Percentiles rank a stretch among this genome's conserved stretches.
phyloP scores from a whole-genome alignment of 2,113 vertebrate species.

The Alexandromys fortis region DNA sequence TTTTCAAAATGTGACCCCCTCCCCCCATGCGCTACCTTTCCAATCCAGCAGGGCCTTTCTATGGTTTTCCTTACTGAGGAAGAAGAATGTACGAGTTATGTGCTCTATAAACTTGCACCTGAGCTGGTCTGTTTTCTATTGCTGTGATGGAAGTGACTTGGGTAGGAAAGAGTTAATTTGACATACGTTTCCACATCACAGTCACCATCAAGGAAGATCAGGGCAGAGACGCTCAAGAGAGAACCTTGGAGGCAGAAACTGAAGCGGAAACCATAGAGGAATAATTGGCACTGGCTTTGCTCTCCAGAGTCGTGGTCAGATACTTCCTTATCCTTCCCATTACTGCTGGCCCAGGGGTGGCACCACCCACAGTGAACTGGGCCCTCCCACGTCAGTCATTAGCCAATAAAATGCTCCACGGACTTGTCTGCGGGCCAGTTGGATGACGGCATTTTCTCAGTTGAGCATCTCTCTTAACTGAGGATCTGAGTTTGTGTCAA shows the following conservation, averaged over 20 bases:
- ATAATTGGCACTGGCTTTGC: not conserved
- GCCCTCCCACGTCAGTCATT: too few relatives aligned
- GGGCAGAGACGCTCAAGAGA: not conserved
- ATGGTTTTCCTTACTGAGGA: conserved; percentile 25
- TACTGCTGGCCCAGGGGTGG: not conserved
- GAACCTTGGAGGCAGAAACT: not conserved
- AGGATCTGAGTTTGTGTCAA: not conserved
- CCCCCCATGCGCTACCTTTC: not conserved
- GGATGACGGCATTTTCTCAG: not conserved
- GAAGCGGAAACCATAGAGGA: not conserved
- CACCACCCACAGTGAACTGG: not conserved
- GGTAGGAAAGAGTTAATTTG: not conserved
- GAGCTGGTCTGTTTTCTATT: not conserved
- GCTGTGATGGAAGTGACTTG: not conserved
- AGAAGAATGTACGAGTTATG: not conserved
- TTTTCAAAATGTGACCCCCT: conserved; percentile 17
- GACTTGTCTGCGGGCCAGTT: not conserved
- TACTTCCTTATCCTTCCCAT: not conserved
- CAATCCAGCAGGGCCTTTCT: conserved; percentile 5
- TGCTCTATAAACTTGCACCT: not conserved
- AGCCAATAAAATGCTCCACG: too few relatives aligned
- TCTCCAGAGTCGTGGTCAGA: not conserved
- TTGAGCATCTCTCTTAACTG: not conserved
- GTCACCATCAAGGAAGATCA: not conserved
- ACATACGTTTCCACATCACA: not conserved